Evolutionary conservation across 2,113 vertebrate genomes (phyloP), one percentile per base, ranked within the genome.

Genomic region (Pelodiscus sinensis): DNA sequence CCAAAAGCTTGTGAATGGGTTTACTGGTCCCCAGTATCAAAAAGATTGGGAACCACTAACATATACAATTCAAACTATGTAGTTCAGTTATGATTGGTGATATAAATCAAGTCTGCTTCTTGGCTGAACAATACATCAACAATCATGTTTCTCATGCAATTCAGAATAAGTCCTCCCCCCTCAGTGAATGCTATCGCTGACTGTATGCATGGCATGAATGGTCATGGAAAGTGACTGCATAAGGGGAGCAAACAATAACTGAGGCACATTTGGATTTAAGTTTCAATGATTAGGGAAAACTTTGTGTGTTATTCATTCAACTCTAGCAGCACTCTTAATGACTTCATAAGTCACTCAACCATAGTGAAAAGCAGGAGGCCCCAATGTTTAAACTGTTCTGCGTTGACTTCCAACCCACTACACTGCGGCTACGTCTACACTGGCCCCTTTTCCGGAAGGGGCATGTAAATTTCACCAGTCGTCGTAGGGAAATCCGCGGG

Each of bases 81-180:
- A 13, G 75, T 44, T 83, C 83, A 85, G 16, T 2, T 86, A 71
- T 51, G 44, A 85, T 2, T 81, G 71, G 78, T 29, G 91, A 95
- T 38, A 91, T 54, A 93, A 88, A 91, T 91, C 50, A 81, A 56
- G 60, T 35, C 31, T 84, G 35, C 51, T 90, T 52, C 22, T 9
- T 75, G 52, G 31, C 65, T 91, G 71, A 91, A 38, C 6, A 19
- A 88, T 44, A 68, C 65, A 91, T 6, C 44, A 90, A 93, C 81
- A 92, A 90, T 87, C 35, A 35, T 0, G 0, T 81, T 90, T 88
- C 84, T 87, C 77, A 31, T 52, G 84, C 35, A 94, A 78, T 16
- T 5, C 3, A 77, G 38, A 5, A 1, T 10, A 8, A 12, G 0
- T 31, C 83, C 51, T 84, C 29, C 9, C 15, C 51, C 12, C 58